These are phyloP conservation scores for Trematomus loennbergii DNA, from an alignment of 2,113 vertebrate genomes.

Conservation along the genomic window DNA sequence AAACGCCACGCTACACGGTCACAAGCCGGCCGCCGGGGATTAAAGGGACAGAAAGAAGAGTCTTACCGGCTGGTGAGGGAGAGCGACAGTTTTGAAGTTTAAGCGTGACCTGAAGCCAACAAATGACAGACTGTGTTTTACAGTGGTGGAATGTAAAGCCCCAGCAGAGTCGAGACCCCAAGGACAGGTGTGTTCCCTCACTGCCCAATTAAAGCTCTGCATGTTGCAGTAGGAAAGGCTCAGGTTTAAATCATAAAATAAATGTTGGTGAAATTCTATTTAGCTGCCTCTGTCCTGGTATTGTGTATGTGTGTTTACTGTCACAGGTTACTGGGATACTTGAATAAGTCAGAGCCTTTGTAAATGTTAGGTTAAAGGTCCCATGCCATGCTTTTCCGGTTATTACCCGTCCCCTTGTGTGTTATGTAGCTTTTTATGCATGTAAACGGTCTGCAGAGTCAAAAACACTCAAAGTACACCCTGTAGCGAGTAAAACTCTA, in stretches of 20 bases:
- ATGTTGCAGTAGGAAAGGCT: neutral
- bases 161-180: conserved; percentile 16
- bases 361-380: too few relatives aligned
- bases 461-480: too few relatives aligned
- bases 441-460: too few relatives aligned
- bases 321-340: neutral
- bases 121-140: conserved; percentile 56
- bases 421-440: too few relatives aligned
- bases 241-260: neutral
- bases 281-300: neutral
- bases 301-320: neutral
- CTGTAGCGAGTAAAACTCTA: too few relatives aligned
- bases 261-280: neutral
- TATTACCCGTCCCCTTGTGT: too few relatives aligned
- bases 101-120: conserved; percentile 47
- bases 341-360: neutral
- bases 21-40: conserved; percentile 78
- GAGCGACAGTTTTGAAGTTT: conserved; percentile 56
- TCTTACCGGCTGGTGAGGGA: conserved; percentile 55
- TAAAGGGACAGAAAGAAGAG: conserved; percentile 74
- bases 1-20: conserved; percentile 76
- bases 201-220: conserved; percentile 26
- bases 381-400: too few relatives aligned
- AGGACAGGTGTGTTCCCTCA: conserved; percentile 42
- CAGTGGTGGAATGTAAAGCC: conserved; percentile 32